Evolutionary conservation across 2,113 vertebrate genomes (phyloP), one percentile per base, ranked within the genome.

Genomic region (Amphiprion percula): DNA sequence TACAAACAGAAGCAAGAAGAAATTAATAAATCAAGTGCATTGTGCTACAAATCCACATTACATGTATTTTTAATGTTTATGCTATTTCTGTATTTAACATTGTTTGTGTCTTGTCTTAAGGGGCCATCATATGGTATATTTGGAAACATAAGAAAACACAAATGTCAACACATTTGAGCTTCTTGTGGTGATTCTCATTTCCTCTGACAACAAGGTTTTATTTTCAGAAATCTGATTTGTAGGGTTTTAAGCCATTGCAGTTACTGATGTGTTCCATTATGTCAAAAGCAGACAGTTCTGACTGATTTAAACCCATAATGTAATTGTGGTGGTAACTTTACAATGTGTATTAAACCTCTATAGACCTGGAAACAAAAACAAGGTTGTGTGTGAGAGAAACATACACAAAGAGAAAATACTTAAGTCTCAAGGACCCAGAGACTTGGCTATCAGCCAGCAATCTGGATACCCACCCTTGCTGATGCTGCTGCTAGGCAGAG

Each of bases 371-470:
- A 79, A 75, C 26, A 63, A 46, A 74, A 39, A 50, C 15, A n/a
- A 56, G 46, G 21, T 47, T 75, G 58, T 60, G 49, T 79, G 65
- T 46, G 60, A 11, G 73, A 37, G 52, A 55, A 44, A 39, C 23
- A 65, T 67, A 68, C 41, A 77, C 54, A 69, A 41, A 73, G 47
- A 70, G 26, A 74, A 54, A 84, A 76, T 61, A 66, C 67, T 80
- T 87, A 52, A 68, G 68, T 68, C 49, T 76, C 39, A 77, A 84
- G 77, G 77, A 83, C 76, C 52, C 47, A 50, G 52, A 67, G 75
- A 54, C 30, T 64, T 87, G 84, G 79, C 66, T 52, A 39, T 44
- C 30, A 66, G 81, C 86, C 88, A 90, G 44, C 46, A 55, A 72
- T 63, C 64, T 78, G 62, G 33, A 70, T 65, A 82, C 74, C 79